These are phyloP conservation scores for Lampropteryx suffumata DNA, from an alignment of 2,888 invertebrate species.

Conservation along the genomic window DNA sequence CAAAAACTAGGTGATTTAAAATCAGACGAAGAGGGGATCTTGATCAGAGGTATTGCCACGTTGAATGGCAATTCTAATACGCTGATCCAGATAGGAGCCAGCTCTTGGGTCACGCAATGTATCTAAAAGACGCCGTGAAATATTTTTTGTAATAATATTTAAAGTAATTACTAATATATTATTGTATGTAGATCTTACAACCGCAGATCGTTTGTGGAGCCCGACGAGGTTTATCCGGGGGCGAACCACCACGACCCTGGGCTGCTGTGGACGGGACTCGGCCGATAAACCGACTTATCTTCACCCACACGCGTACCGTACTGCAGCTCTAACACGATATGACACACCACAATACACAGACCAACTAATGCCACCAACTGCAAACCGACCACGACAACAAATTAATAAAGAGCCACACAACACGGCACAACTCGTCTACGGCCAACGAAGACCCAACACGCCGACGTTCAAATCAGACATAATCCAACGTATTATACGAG, in stretches of 20 bases:
- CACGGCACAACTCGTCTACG: not conserved
- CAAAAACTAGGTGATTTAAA: no score
- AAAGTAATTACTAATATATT: constrained; percentile 51
- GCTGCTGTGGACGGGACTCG: constrained; percentile 86
- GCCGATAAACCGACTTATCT: constrained; percentile 60
- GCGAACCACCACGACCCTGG: constrained; percentile 86
- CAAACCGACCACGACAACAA: no score
- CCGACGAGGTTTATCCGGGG: constrained; percentile 81
- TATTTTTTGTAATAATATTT: no score
- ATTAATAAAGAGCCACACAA: not conserved
- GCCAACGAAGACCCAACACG: no score
- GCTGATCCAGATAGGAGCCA: no score
- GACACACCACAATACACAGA: not conserved
- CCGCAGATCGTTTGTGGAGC: constrained; percentile 84
- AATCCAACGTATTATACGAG: not conserved
- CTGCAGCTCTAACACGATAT: constrained; percentile 4
- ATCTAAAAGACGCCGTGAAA: no score
- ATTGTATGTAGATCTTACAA: constrained; percentile 81
- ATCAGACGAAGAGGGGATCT: no score
- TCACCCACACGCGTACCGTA: constrained; percentile 16
- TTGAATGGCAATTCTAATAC: no score
- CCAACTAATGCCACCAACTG: no score
- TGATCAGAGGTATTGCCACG: no score
- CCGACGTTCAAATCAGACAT: no score
- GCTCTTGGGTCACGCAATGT: no score